Base-by-base conservation (phyloP, 1,140 invertebrate genomes). In the Pectinophora gossypiella region DNA sequence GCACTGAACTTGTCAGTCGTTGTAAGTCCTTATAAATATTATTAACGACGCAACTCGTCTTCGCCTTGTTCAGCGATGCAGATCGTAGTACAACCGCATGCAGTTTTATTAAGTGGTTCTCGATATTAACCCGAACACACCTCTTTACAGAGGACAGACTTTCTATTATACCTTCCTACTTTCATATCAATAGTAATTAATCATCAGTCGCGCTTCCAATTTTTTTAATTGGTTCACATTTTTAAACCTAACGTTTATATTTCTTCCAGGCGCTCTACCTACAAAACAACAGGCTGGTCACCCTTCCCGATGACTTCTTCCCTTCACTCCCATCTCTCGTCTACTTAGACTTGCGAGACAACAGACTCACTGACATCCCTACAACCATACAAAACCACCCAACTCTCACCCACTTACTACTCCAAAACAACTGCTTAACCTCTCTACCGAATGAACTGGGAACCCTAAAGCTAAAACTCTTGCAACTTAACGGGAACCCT, bases 311-410 rank as follows among this genome's bases (percentile, higher is more conserved):
- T 7, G 79, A 89, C 54, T 72, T 91, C 23, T 92, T 92, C 61
- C 59, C 55, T 12, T 62, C 56, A 16, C 69, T 91, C 18, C 85
- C 72, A 36, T 62, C 72, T 60, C 74, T 91, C 0, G 85, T 85
- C 66, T 92, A 90, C 88, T 59, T 91, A 0, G 91, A 92, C 65
- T 61, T 90, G 10, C 83, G 91, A 60, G 85, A 90, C 59, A 92
- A 92, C 67, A 47, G 82, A 48, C 59, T 92, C n/a, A 73, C 53
- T 2, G 71, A 59, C 20, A 68, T 92, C 45, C 90, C 91, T 16
- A 59, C 55, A 56, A 77, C 76, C 1, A 84, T 92, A 9, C 85
- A 88, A 59, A 69, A 87, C 46, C 91, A 92, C 56, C 55, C 36
- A 27, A 80, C 45, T 53, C 70, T 91, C 7, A 87, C 90, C 40